A percentile compares a stretch with the other conserved stretches of the same genome.
phyloP scores from a whole-genome alignment of 2,888 invertebrate genomes.

The Pollenia angustigena region DNA sequence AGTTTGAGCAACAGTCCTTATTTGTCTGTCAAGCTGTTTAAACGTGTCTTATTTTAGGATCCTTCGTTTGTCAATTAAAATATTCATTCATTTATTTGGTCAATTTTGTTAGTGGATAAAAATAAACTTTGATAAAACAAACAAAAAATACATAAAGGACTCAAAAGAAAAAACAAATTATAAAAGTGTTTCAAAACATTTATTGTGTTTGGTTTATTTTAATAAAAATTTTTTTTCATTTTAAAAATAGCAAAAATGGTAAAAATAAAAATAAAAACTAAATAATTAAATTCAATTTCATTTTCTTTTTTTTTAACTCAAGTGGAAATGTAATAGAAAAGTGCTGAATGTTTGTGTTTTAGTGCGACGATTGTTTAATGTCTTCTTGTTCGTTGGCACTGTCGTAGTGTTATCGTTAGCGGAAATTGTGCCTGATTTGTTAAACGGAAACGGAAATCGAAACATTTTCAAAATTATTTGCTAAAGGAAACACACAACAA shows the following conservation, averaged over 20 bases:
- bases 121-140: slow-evolving; percentile 4
- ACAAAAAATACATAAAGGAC: neutral
- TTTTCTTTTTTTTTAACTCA: too few species aligned
- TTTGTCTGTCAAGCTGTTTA: slow-evolving; percentile 79
- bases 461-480: slow-evolving; percentile 71
- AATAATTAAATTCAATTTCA: too few species aligned
- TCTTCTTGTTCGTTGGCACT: slow-evolving; percentile 14
- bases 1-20: slow-evolving; percentile 78
- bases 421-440: slow-evolving; percentile 73
- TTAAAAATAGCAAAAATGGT: neutral
- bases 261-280: neutral
- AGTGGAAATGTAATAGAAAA: too few species aligned
- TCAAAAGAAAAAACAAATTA: neutral
- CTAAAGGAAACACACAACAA: slow-evolving; percentile 66
- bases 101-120: neutral
- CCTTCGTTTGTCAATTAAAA: slow-evolving; percentile 14
- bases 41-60: slow-evolving; percentile 74
- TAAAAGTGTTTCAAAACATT: neutral
- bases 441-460: slow-evolving; percentile 74
- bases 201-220: neutral
- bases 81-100: neutral
- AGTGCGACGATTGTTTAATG: neutral
- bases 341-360: neutral
- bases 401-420: slow-evolving; percentile 53
- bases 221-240: neutral